Conservation (phyloP, 2,797 vertebrate species). For the Mormyrus hasselquistii region DNA sequence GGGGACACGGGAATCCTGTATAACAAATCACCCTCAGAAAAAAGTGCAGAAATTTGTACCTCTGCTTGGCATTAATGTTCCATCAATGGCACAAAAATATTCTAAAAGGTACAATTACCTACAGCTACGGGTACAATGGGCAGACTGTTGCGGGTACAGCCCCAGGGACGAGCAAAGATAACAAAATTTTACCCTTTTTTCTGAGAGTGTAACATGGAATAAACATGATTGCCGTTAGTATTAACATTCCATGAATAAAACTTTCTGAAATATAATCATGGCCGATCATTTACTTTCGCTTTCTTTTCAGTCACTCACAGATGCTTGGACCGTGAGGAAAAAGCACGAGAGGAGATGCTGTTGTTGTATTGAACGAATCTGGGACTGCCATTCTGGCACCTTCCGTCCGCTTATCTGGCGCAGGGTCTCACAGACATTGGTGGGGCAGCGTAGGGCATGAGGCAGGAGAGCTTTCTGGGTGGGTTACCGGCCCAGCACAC, state of each 20-base stretch:
- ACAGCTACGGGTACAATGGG: background rate
- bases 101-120: background rate
- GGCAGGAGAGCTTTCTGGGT: background rate
- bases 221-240: background rate
- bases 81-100: background rate
- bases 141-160: background rate
- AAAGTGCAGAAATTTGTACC: background rate
- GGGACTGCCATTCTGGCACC: background rate
- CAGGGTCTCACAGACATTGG: background rate
- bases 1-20: background rate
- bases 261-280: background rate
- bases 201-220: background rate
- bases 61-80: background rate
- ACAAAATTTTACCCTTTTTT: too few species aligned
- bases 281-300: background rate
- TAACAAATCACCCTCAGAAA: background rate
- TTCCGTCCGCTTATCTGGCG: background rate
- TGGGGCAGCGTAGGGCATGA: background rate
- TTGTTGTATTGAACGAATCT: background rate
- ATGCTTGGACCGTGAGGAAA: background rate
- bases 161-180: too few species aligned
- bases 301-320: background rate
- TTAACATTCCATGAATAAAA: background rate
- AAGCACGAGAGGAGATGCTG: background rate
- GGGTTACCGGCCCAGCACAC: background rate